Percentiles rank a stretch among this genome's conserved stretches.
Evolutionary conservation across 2,888 invertebrate genomes (phyloP).

Genomic region (Coelogynopora nodosa): DNA sequence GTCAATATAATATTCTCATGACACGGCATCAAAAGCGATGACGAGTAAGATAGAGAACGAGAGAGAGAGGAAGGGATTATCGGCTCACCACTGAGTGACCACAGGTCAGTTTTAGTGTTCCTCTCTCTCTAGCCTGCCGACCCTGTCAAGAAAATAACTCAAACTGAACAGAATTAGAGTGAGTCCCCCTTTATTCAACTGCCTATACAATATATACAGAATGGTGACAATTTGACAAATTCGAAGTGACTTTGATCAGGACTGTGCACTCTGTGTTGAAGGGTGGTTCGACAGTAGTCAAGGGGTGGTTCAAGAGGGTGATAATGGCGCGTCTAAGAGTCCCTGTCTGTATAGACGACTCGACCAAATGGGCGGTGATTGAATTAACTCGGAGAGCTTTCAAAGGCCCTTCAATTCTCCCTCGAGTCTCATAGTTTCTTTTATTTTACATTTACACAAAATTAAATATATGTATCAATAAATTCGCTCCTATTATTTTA

Average conservation of each 20-base stretch:
- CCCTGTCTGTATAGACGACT: background rate
- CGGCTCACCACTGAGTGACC: background rate
- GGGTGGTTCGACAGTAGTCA: background rate
- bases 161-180: background rate
- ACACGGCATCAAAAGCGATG: background rate
- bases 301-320: background rate
- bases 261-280: background rate
- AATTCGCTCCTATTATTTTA: too few species aligned
- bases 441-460: background rate
- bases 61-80: background rate
- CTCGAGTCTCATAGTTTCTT: background rate
- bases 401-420: background rate
- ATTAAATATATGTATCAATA: too few species aligned
- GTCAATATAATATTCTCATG: too few species aligned
- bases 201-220: too few species aligned
- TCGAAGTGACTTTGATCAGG: constrained; percentile 16
- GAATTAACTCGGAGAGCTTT: constrained; percentile 19
- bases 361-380: constrained; percentile 18
- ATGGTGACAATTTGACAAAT: background rate
- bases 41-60: background rate
- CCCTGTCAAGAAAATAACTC: too few species aligned
- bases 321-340: background rate
- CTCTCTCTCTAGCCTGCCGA: too few species aligned
- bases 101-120: too few species aligned
- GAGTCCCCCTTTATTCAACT: background rate